These are phyloP conservation scores for Phengaris alcon DNA, from an alignment of 2,888 invertebrate genomes.

Conservation along the genomic window DNA sequence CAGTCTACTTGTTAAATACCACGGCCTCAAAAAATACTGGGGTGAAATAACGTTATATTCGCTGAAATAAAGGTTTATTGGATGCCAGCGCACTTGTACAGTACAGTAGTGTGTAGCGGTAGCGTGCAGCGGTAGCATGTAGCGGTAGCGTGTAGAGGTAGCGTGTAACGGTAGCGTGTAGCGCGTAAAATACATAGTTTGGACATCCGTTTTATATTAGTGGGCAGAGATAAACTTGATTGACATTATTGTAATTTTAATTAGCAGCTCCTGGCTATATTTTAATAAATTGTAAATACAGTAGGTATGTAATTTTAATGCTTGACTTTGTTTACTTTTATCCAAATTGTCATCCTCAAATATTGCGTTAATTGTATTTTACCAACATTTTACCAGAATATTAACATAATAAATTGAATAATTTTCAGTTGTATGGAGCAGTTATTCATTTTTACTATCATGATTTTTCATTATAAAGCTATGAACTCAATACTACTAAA, in stretches of 20 bases:
- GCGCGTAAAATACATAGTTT: not conserved
- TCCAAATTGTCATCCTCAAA: not conserved
- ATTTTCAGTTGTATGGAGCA: not conserved
- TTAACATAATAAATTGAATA: not conserved
- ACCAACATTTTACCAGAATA: not conserved
- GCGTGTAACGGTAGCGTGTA: no score
- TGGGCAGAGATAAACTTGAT: not conserved
- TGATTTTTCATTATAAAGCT: not conserved
- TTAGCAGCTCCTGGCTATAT: not conserved
- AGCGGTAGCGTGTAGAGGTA: no score
- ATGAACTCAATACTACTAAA: no score
- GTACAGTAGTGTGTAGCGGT: no score
- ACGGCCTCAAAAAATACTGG: no score
- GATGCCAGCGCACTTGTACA: no score
- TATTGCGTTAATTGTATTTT: not conserved
- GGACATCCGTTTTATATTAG: not conserved
- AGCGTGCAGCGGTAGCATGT: no score
- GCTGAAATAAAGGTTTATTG: no score
- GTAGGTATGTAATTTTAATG: not conserved
- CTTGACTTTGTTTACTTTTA: not conserved
- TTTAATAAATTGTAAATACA: constrained; percentile 5
- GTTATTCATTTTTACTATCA: not conserved
- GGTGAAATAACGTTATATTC: no score
- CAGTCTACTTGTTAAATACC: no score
- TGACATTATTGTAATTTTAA: constrained; percentile 8